phyloP scores from a whole-genome alignment of 2,113 vertebrate species.

The Rostratula benghalensis region DNA sequence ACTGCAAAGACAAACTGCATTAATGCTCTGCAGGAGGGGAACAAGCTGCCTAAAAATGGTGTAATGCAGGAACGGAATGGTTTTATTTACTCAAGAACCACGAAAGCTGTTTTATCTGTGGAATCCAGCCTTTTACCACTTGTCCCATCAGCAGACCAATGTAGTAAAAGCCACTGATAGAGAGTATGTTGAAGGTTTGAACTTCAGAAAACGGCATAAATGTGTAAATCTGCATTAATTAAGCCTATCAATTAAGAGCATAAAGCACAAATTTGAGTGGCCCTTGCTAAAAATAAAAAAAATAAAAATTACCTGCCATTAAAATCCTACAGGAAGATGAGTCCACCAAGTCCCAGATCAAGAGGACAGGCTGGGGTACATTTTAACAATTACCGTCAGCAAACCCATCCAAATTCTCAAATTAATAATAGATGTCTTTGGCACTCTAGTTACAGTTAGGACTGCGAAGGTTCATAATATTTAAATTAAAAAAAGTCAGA shows the following conservation, averaged over 20 bases:
- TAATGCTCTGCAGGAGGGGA: neutral
- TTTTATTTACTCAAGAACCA: slow-evolving; percentile 15
- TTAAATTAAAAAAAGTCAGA: neutral
- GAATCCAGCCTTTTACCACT: neutral
- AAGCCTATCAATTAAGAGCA: neutral
- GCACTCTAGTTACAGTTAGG: neutral
- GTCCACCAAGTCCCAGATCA: neutral
- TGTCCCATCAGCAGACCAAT: neutral
- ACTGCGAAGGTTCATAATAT: neutral
- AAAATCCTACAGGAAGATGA: neutral
- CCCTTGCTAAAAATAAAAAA: neutral
- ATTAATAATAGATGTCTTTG: neutral
- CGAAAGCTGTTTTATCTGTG: neutral
- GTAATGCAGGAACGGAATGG: neutral
- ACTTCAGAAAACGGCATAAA: neutral
- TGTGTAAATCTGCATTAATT: neutral
- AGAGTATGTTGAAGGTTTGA: neutral
- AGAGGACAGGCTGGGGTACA: neutral
- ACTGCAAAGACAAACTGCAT: slow-evolving; percentile 26
- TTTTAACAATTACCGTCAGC: neutral
- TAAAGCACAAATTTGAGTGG: neutral
- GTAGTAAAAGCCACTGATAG: neutral
- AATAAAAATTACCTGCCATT: neutral
- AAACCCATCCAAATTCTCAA: neutral
- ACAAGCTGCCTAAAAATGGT: neutral